A percentile compares a stretch with the other conserved stretches of the same genome.
Conservation (phyloP, 2,797 vertebrate species). For the Myiotriccus ornatus region DNA sequence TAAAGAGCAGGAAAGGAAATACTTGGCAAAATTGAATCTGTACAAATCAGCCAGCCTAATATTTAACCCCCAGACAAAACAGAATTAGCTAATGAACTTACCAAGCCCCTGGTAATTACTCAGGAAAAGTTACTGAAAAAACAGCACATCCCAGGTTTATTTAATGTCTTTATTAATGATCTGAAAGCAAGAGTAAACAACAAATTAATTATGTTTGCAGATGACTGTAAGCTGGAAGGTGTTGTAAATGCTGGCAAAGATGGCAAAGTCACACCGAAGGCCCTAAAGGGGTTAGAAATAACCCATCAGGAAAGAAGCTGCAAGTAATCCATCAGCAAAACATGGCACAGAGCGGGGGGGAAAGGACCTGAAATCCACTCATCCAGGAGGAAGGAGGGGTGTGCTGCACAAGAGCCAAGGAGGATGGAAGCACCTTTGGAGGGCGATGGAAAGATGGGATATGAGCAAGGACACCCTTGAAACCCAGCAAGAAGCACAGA, state of each 20-base stretch:
- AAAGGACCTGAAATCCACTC: background rate
- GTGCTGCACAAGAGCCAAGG: background rate
- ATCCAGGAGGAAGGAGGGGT: background rate
- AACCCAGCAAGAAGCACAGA: accelerated
- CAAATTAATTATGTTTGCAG: constrained; percentile 68
- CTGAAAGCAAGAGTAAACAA: constrained; percentile 54
- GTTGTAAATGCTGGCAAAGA: constrained; percentile 2
- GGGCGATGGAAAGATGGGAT: background rate
- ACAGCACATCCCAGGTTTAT: constrained; percentile 36
- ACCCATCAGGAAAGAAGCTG: background rate
- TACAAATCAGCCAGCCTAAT: constrained; percentile 15
- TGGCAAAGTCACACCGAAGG: background rate
- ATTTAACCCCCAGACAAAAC: constrained; percentile 43
- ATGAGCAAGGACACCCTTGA: background rate
- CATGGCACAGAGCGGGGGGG: accelerated
- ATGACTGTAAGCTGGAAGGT: constrained; percentile 15
- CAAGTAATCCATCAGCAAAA: background rate
- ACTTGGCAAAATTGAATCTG: constrained; percentile 31
- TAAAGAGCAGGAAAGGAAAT: constrained; percentile 31
- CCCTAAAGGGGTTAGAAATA: constrained; percentile 6
- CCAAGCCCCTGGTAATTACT: constrained; percentile 19
- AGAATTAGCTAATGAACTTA: constrained; percentile 66
- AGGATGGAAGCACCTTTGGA: background rate
- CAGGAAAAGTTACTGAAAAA: constrained; percentile 52
- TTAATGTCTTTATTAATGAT: constrained; percentile 72